Evolutionary conservation across 1,140 invertebrate genomes (phyloP), one percentile per base, ranked within the genome.

Genomic region (Orussus abietinus): DNA sequence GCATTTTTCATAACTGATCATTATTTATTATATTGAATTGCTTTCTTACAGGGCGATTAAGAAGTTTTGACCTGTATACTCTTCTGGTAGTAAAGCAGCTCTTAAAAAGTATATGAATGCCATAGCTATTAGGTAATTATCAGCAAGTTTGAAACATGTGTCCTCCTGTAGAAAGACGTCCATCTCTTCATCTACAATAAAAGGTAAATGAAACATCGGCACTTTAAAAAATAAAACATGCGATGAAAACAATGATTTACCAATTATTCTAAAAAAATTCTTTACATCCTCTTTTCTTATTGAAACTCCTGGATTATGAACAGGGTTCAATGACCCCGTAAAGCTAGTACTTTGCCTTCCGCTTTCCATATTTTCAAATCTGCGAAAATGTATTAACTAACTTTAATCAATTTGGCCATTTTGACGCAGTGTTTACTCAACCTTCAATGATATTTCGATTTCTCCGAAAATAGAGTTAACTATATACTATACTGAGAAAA

Each of bases 71-170:
- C 59, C 55, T 29, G 66, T 77, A 34, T 75, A 80, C 45, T 80
- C 72, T 42, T 66, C 55, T 3, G 63, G 57, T 33, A 57, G 56
- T 25, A 75, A 66, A 1, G 62, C 53, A 20, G 78, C 77, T 51
- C 78, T 63, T 40, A 76, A 67, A 57, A 81, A 80, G 57, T 80
- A 80, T 3, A 70, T 73, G 66, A 80, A 80, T 3, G 77, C 76
- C 76, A 80, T 80, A 3, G 79, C 77, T 20, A 81, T 52, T 4
- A 80, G 62, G 59, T 80, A 80, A 62, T 78, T 72, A 49, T 76
- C 74, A 12, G 73, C 72, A 29, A 71, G 50, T 26, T 57, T 49
- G 18, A 42, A 57, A 34, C 73, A 76, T 26, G 53, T 50, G 49
- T 76, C 74, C 11, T 48, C 38, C 26, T 59, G 39, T 3, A 75